These are phyloP conservation scores for Oryzias javanicus DNA, from an alignment of 2,113 vertebrate species.

Conservation along the genomic window DNA sequence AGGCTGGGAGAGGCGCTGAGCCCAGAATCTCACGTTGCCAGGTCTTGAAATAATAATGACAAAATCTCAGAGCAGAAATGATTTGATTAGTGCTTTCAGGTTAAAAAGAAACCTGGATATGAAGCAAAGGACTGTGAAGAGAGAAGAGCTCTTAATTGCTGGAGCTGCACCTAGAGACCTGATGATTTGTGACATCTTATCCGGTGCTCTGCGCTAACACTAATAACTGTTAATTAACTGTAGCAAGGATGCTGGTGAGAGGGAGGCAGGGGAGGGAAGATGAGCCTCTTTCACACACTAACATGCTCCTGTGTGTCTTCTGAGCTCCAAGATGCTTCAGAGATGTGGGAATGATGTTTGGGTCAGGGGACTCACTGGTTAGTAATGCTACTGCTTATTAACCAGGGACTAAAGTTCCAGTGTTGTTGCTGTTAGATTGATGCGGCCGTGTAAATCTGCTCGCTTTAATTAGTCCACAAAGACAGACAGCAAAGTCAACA, in stretches of 20 bases:
- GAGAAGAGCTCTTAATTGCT: slow-evolving; percentile 94
- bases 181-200: slow-evolving; percentile 99
- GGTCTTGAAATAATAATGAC: slow-evolving; percentile 90
- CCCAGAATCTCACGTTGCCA: slow-evolving; percentile 83
- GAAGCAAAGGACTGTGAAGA: slow-evolving; percentile 89
- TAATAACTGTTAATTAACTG: slow-evolving; percentile 99
- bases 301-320: slow-evolving; percentile 85
- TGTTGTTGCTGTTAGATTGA: slow-evolving; percentile 71
- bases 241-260: slow-evolving; percentile 87
- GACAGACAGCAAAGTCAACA: slow-evolving; percentile 74
- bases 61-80: slow-evolving; percentile 89
- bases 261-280: slow-evolving; percentile 28
- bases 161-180: slow-evolving; percentile 93
- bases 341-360: slow-evolving; percentile 59
- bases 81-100: slow-evolving; percentile 98
- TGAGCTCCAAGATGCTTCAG: slow-evolving; percentile 64
- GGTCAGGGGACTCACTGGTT: slow-evolving; percentile 59
- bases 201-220: slow-evolving; percentile 87
- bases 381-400: slow-evolving; percentile 62
- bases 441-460: slow-evolving; percentile 69
- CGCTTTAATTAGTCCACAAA: slow-evolving; percentile 72
- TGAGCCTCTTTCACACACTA: slow-evolving; percentile 48
- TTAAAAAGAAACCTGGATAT: slow-evolving; percentile 92
- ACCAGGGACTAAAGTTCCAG: slow-evolving; percentile 38
- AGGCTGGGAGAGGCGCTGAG: slow-evolving; percentile 29